phyloP scores from a whole-genome alignment of 2,797 vertebrate genomes.

The Eulemur rubriventer region DNA sequence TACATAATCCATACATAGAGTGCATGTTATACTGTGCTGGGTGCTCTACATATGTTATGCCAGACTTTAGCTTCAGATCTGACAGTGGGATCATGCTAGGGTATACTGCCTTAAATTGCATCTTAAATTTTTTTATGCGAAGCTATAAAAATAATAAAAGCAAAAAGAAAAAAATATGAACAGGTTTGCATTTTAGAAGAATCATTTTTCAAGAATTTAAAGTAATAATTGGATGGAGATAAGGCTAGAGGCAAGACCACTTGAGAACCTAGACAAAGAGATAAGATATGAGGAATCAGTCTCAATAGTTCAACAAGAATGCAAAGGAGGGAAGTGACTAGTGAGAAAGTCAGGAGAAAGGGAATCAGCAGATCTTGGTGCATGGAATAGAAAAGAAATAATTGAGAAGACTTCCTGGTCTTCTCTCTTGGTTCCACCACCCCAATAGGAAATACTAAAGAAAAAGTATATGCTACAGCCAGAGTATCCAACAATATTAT shows the following conservation, averaged over 20 bases:
- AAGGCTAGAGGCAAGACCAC: background rate
- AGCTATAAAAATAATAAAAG: background rate
- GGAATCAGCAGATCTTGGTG: background rate
- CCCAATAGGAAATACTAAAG: background rate
- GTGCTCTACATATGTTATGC: background rate
- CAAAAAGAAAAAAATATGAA: background rate
- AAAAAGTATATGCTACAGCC: background rate
- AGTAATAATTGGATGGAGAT: background rate
- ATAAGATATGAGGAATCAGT: background rate
- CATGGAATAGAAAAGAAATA: background rate
- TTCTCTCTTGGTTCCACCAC: background rate
- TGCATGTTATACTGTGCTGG: background rate
- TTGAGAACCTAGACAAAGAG: background rate
- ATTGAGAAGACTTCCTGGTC: background rate
- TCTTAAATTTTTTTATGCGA: background rate
- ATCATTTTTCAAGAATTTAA: background rate
- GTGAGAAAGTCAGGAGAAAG: background rate
- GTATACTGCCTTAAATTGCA: background rate
- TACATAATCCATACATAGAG: background rate
- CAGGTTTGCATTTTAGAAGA: background rate
- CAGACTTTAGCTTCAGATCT: background rate
- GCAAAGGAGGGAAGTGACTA: background rate
- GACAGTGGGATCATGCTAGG: background rate
- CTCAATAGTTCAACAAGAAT: background rate
- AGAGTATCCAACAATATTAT: background rate